A percentile compares a stretch with the other conserved stretches of the same genome.
phyloP scores from a whole-genome alignment of 30 jellyfish, hydroid and myxozoan genomes.

The Aurelia aurita region DNA sequence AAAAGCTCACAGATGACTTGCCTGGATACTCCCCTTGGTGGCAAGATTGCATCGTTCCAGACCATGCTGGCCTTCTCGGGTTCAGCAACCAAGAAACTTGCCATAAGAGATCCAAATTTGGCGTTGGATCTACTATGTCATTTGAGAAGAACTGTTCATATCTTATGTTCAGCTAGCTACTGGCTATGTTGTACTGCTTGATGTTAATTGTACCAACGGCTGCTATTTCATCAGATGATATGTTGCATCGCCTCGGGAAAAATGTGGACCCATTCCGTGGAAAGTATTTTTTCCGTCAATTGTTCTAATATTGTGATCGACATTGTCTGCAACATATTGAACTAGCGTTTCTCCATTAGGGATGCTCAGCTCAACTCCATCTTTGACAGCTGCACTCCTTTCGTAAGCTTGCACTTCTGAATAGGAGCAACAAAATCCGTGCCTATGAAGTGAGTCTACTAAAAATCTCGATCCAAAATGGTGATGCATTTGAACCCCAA shows the following conservation, averaged over 20 bases:
- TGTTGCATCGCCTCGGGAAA: conserved; percentile 28
- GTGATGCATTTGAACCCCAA: conserved; percentile 58
- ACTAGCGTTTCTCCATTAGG: conserved; percentile 43
- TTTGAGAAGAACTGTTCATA: conserved; percentile 11
- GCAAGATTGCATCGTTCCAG: conserved; percentile 46
- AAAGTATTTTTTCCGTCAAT: conserved; percentile 49
- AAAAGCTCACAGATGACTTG: conserved; percentile 38
- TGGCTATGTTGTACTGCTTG: conserved; percentile 41
- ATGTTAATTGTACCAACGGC: conserved; percentile 44
- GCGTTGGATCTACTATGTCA: conserved; percentile 33
- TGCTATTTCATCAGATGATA: conserved; percentile 38
- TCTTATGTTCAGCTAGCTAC: conserved; percentile 26
- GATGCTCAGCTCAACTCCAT: conserved; percentile 50
- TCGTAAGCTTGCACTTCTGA: conserved; percentile 55
- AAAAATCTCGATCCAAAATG: conserved; percentile 62
- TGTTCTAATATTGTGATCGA: conserved; percentile 47
- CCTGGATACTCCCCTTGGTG: conserved; percentile 64
- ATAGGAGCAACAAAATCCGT: conserved; percentile 60
- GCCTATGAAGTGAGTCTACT: conserved; percentile 63
- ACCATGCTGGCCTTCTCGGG: conserved; percentile 50
- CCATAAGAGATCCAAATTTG: conserved; percentile 46
- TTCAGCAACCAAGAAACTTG: conserved; percentile 39
- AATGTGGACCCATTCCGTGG: conserved; percentile 58
- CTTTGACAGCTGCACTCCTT: conserved; percentile 55
- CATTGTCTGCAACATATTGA: conserved; percentile 60